Evolutionary conservation across 2,113 vertebrate genomes (phyloP).

Genomic region (Heterochromis multidens): DNA sequence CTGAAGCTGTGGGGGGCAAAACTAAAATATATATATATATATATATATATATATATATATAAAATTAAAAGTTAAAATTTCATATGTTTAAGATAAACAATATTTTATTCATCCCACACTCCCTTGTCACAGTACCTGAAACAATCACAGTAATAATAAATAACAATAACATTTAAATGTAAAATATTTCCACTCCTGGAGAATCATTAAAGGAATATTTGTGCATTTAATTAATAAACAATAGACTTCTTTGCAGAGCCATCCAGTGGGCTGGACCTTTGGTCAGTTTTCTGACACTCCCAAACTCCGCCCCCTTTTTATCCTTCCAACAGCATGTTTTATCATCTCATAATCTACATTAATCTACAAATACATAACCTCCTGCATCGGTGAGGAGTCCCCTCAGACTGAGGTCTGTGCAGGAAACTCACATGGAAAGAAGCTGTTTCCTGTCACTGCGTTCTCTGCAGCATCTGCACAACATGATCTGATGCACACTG

Average conservation of each 20-base stretch:
- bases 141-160: not conserved
- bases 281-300: not conserved
- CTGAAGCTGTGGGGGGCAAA: too few species aligned
- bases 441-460: not conserved
- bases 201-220: not conserved
- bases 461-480: not conserved
- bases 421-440: not conserved
- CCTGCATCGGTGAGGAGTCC: not conserved
- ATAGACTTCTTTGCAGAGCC: not conserved
- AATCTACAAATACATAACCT: not conserved
- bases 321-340: not conserved
- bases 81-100: not conserved
- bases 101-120: not conserved
- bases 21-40: too few species aligned
- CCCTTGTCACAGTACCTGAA: not conserved
- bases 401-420: not conserved
- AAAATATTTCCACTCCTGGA: not conserved
- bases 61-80: not conserved
- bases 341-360: too few species aligned
- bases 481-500: not conserved
- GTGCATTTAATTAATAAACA: not conserved
- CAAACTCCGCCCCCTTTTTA: not conserved
- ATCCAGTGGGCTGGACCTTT: not conserved
- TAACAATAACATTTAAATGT: not conserved
- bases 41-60: too few species aligned